Evolutionary conservation across 2,113 vertebrate genomes (phyloP).

Genomic region (Zapus hudsonius): DNA sequence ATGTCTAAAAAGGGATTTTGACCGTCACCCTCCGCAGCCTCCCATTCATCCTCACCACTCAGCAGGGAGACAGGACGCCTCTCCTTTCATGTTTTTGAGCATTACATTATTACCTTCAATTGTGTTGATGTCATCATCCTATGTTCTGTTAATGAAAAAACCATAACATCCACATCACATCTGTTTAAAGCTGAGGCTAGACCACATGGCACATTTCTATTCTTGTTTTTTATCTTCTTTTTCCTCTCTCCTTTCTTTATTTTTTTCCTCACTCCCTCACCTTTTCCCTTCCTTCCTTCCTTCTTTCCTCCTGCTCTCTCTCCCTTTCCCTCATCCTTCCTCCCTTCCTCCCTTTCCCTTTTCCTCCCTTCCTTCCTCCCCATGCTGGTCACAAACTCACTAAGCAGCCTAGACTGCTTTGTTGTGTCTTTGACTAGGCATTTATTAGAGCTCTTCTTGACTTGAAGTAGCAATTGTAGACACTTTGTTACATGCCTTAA

Average conservation of each 20-base stretch:
- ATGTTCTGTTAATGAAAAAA: conserved; percentile 4
- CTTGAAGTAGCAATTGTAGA: conserved; percentile 53
- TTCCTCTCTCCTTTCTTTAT: too few species aligned
- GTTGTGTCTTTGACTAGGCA: not conserved
- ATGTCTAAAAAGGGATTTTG: not conserved
- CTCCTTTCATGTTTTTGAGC: conserved; percentile 4
- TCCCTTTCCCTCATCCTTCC: not conserved
- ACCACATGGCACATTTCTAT: not conserved
- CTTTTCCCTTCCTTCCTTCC: too few species aligned
- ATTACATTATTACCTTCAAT: not conserved
- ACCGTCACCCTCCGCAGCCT: not conserved
- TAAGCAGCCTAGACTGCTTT: not conserved
- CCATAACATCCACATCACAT: not conserved
- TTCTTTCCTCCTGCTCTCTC: too few species aligned
- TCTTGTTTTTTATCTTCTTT: not conserved
- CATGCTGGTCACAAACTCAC: not conserved
- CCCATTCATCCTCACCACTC: not conserved
- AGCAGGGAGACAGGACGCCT: not conserved
- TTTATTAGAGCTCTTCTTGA: conserved; percentile 33
- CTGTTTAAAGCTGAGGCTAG: not conserved
- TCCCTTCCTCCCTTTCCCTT: not conserved
- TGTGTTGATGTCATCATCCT: conserved; percentile 31
- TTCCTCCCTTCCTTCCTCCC: not conserved
- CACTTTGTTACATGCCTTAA: conserved; percentile 51
- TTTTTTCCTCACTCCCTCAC: too few species aligned